phyloP scores from a whole-genome alignment of 2,113 vertebrate species.

The Ranitomeya variabilis region DNA sequence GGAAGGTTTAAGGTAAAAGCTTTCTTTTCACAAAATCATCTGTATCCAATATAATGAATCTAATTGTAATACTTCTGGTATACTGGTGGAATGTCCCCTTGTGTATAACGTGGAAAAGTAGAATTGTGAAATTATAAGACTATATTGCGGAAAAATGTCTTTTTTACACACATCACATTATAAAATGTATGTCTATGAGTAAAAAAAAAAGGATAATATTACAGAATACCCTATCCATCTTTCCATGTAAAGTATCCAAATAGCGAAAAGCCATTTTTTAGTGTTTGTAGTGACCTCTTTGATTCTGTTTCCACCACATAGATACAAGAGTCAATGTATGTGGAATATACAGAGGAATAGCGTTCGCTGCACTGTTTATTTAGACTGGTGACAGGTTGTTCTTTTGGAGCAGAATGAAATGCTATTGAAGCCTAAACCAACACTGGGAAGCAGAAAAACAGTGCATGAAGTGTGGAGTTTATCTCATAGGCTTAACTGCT shows the following conservation, averaged over 20 bases:
- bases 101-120: background rate
- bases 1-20: background rate
- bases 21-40: background rate
- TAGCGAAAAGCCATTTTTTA: background rate
- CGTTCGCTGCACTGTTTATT: conserved; percentile 25
- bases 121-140: background rate
- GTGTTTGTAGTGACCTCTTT: background rate
- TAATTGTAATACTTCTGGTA: background rate
- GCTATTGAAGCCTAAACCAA: conserved; percentile 13
- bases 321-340: background rate
- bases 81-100: background rate
- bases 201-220: too few species aligned
- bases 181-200: too few species aligned
- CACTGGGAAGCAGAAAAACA: conserved; percentile 12
- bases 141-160: background rate
- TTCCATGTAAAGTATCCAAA: background rate
- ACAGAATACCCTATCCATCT: background rate
- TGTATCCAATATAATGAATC: background rate
- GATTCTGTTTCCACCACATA: background rate
- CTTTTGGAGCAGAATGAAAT: background rate
- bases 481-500: background rate
- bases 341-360: background rate
- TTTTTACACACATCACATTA: too few species aligned
- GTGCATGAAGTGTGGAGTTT: background rate
- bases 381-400: conserved; percentile 40